Base-by-base conservation (phyloP, 1,140 invertebrate genomes). In the Kradibia gibbosae region DNA sequence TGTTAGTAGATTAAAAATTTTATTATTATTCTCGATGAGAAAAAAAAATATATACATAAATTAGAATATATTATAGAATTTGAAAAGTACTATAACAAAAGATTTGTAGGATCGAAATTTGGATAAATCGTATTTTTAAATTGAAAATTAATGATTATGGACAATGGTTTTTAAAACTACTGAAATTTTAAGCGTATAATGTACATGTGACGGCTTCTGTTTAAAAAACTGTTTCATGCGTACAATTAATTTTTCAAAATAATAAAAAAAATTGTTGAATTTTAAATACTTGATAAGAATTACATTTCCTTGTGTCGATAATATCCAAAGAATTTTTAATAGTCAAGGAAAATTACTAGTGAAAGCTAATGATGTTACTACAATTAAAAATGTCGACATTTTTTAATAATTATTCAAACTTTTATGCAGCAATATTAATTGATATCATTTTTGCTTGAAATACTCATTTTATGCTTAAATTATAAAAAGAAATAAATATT, bases 21-120 rank as follows among this genome's bases (percentile, higher is more conserved):
- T 48, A 31, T 72, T 42, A n/a, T n/a, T n/a, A 8, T 13, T 55
- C 17, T 55, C 36, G 1, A 36, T 36, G 7, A 72, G 45, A 53
- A 48, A 53, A 53, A 17, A 74, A 11, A 36, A 36, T 74, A 55
- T 50, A 50, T 48, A 50, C 48, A 39, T 72, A 48, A 48, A 72
- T 67, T 67, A 34, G 36, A 22, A 67, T 39, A 67, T 7, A 39
- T 20, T 0, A 39, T 22, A 17, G n/a, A 39, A 20, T 48, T 10
- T 10, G 17, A 22, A 53, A 20, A 53, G 39, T 20, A 36, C 31
- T 31, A 55, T n/a, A n/a, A 7, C 3, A 55, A n/a, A 55, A n/a
- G 5, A 53, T 53, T 53, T n/a, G 22, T 55, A n/a, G 5, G 8
- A 65, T 7, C 4, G 13, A n/a, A 7, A 36, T 7, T 67, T 39